phyloP scores from a whole-genome alignment of 2,888 invertebrate genomes.

The Hyposoter didymator region DNA sequence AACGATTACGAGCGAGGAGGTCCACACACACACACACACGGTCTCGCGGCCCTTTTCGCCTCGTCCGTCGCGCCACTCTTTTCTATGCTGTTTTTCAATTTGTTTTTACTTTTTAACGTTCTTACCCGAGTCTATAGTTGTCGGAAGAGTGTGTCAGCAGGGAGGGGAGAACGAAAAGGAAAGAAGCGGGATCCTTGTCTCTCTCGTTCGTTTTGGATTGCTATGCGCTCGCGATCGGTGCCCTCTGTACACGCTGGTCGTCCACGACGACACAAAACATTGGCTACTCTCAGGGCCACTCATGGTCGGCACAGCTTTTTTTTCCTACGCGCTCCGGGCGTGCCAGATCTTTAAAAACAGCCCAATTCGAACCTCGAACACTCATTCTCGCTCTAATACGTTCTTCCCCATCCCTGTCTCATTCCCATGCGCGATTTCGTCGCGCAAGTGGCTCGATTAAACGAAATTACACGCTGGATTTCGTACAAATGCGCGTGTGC shows the following conservation, averaged over 20 bases:
- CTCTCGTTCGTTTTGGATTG: conserved; percentile 41
- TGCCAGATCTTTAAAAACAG: conserved; percentile 54
- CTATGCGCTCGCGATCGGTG: conserved; percentile 33
- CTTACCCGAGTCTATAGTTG: conserved; percentile 13
- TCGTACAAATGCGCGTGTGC: background rate
- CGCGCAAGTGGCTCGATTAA: conserved; percentile 61
- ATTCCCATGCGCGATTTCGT: background rate
- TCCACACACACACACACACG: conserved; percentile 53
- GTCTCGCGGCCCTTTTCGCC: conserved; percentile 45
- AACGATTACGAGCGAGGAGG: conserved; percentile 58
- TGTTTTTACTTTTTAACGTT: conserved; percentile 38
- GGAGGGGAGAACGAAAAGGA: conserved; percentile 19
- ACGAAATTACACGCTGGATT: conserved; percentile 59
- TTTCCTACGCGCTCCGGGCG: conserved; percentile 31
- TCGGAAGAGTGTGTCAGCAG: conserved; percentile 9
- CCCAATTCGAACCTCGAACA: conserved; percentile 13
- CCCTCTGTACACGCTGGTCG: conserved; percentile 30
- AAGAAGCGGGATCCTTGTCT: background rate
- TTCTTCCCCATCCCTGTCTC: background rate
- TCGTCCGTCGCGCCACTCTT: conserved; percentile 20
- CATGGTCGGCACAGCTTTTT: conserved; percentile 55
- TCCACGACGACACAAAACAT: conserved; percentile 69
- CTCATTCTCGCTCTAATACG: conserved; percentile 2
- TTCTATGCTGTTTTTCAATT: conserved; percentile 15
- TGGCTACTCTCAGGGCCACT: conserved; percentile 70